These are phyloP conservation scores for Pristionchus exspectatus DNA, from an alignment of 2,888 invertebrate species.

Conservation along the genomic window DNA sequence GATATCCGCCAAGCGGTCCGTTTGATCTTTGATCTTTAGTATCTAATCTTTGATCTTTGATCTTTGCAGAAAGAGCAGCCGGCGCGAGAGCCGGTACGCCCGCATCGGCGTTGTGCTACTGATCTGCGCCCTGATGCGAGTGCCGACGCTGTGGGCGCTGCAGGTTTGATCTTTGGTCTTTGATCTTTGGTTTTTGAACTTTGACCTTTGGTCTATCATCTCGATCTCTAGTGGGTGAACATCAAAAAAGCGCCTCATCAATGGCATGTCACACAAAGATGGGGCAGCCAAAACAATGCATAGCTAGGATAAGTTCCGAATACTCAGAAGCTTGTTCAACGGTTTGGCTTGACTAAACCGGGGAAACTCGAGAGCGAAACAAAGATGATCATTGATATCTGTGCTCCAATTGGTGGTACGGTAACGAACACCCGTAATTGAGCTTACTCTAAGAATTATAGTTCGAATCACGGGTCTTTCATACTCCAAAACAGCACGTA, in stretches of 20 bases:
- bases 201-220: no score
- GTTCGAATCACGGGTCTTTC: no score
- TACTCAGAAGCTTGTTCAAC: no score
- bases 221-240: background rate
- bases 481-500: no score
- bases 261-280: background rate
- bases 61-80: constrained; percentile 58
- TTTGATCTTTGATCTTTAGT: background rate
- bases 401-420: no score
- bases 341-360: no score
- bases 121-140: constrained; percentile 67
- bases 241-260: background rate
- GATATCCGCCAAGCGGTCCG: constrained; percentile 60
- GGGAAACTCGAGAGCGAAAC: no score
- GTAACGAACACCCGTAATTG: no score
- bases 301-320: background rate
- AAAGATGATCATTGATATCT: no score
- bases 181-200: no score
- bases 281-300: background rate
- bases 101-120: constrained; percentile 68
- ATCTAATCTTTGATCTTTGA: background rate
- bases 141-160: constrained; percentile 72
- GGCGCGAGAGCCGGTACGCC: constrained; percentile 68
- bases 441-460: no score
- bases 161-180: constrained; percentile 58